These are phyloP conservation scores for Pimephales promelas DNA, from an alignment of 2,113 vertebrate species.

Conservation along the genomic window DNA sequence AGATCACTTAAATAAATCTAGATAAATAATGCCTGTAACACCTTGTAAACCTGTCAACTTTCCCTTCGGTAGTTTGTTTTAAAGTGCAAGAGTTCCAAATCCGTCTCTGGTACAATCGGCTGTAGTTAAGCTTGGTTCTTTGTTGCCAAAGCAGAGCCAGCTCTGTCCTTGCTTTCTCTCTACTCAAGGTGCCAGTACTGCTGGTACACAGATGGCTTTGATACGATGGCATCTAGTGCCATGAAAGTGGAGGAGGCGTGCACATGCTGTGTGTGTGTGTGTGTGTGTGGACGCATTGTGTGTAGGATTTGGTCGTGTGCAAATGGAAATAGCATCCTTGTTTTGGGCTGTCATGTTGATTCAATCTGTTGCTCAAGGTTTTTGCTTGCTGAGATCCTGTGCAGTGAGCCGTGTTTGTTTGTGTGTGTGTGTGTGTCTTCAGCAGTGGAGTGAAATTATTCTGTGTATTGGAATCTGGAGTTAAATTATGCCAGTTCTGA, in stretches of 20 bases:
- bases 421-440: background rate
- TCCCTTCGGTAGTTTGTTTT: background rate
- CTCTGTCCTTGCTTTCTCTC: conserved; percentile 14
- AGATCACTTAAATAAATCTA: conserved; percentile 8
- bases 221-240: conserved; percentile 47
- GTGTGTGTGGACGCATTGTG: background rate
- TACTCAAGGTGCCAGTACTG: conserved; percentile 64
- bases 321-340: conserved; percentile 47
- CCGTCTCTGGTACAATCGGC: conserved; percentile 6
- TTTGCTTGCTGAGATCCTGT: background rate
- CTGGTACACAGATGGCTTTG: conserved; percentile 61
- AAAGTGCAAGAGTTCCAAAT: conserved; percentile 36
- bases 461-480: background rate
- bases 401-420: conserved; percentile 12
- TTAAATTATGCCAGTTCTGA: background rate
- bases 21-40: conserved; percentile 23
- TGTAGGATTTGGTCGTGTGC: conserved; percentile 40
- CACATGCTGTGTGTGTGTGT: conserved; percentile 1
- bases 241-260: conserved; percentile 36
- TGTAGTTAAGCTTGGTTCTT: conserved; percentile 31
- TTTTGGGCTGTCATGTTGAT: conserved; percentile 40
- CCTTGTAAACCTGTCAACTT: background rate
- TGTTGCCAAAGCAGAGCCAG: conserved; percentile 45
- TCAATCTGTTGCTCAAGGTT: conserved; percentile 44
- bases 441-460: conserved; percentile 7